Evolutionary conservation across 2,797 vertebrate genomes (phyloP), one percentile per base, ranked within the genome.

Genomic region (Gambelia wislizenii): DNA sequence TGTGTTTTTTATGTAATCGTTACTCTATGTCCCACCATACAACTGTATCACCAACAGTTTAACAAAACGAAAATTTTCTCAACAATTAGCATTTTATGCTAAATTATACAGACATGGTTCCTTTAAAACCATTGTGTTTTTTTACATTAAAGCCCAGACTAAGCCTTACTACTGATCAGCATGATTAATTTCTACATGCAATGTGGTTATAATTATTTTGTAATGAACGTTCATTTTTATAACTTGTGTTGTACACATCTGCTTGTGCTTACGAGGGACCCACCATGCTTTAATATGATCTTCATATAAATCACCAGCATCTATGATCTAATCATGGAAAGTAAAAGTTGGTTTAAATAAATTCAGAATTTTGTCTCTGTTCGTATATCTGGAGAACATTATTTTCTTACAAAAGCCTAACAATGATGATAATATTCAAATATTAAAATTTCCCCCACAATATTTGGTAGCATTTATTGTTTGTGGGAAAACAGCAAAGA

Each of bases 181-280:
- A 89, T 27, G 56, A 91, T 86, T 90, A 93, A 94, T 92, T 91
- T 89, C 30, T 91, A 75, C 67, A 76, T 70, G 88, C 67, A 93
- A 86, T 93, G 64, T 93, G 81, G 82, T 94, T 93, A 87, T 92
- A 93, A 94, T 91, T 94, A 95, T 92, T 94, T 93, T 85, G 86
- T 87, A 90, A 82, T 91, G 20, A 93, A 64, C 89, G 27, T 69
- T 75, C 75, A 92, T 94, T 91, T 90, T 91, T 91, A 85, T 20
- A 92, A 78, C 0, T 5, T 56, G 18, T 80, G 69, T 87, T 89
- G 74, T 22, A 89, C 9, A 89, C 85, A 94, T 92, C 76, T 93
- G 87, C 83, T 94, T 91, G 85, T 74, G 87, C 47, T 95, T 96
- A 92, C 70, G 70, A 42, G 92, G 92, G 36, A 72, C 47, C 36